Percentiles rank a stretch among this genome's conserved stretches.
Conservation (phyloP, 1,140 invertebrate species). For the Micrasema longulum region DNA sequence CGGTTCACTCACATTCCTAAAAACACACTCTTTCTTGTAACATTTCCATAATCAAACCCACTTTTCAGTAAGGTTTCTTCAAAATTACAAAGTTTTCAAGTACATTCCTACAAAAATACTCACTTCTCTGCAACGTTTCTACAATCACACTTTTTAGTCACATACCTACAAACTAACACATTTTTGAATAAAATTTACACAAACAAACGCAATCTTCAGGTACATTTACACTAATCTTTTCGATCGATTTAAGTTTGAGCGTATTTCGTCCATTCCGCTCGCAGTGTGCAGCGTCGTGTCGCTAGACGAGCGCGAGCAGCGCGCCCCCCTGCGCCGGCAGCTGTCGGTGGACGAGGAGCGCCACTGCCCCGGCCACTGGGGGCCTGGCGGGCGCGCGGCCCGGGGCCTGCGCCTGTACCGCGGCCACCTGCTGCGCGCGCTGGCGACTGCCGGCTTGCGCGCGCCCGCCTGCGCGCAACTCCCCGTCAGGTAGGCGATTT, state of each 20-base stretch:
- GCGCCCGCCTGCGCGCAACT: conserved; percentile 46
- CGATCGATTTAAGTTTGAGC: background rate
- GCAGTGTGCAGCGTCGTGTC: conserved; percentile 51
- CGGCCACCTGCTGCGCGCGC: conserved; percentile 24
- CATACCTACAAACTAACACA: background rate
- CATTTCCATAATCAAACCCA: no score
- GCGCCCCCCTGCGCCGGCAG: conserved; percentile 46
- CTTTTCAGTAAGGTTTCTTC: no score
- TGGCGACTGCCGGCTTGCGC: conserved; percentile 27
- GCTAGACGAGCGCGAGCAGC: conserved; percentile 43
- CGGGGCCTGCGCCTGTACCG: conserved; percentile 45
- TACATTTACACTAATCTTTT: background rate
- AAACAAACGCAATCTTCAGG: background rate
- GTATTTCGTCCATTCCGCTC: no score
- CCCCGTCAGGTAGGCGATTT: conserved; percentile 28
- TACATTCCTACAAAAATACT: no score
- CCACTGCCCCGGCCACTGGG: conserved; percentile 48
- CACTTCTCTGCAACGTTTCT: background rate
- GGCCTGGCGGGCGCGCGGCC: conserved; percentile 31
- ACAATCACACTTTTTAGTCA: background rate
- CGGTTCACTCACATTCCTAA: no score
- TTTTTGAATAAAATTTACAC: background rate
- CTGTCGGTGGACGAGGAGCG: conserved; percentile 52
- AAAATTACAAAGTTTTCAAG: no score
- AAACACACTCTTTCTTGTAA: no score